phyloP scores from a whole-genome alignment of 2,113 vertebrate genomes.

The Chamaetylas fuelleborni region DNA sequence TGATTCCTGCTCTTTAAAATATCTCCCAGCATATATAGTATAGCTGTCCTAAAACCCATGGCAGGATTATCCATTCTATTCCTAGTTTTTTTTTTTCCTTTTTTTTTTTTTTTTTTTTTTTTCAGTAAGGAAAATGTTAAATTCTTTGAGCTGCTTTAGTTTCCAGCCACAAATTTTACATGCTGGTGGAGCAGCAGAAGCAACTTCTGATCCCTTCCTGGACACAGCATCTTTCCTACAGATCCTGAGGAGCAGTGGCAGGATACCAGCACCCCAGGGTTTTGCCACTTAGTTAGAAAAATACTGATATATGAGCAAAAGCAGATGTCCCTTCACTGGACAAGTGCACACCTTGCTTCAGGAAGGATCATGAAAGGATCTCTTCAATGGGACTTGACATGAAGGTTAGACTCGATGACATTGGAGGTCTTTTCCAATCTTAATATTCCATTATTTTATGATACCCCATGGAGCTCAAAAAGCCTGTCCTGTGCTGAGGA shows the following conservation, averaged over 20 bases:
- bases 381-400: neutral
- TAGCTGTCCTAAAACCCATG: neutral
- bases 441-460: neutral
- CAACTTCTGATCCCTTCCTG: neutral
- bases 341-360: neutral
- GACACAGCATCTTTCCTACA: neutral
- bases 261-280: neutral
- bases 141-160: neutral
- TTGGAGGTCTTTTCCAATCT: neutral
- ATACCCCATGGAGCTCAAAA: fast-evolving
- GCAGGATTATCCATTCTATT: neutral
- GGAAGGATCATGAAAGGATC: neutral
- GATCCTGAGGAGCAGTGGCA: neutral
- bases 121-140: neutral
- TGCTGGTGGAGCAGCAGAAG: neutral
- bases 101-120: neutral
- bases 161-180: neutral
- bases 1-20: neutral
- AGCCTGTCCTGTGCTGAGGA: neutral
- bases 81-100: neutral
- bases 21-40: neutral
- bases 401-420: neutral
- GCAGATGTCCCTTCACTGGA: neutral
- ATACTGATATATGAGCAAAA: neutral
- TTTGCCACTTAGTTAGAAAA: neutral